phyloP scores from a whole-genome alignment of 64 coral and sea anemone genomes.

The Dendronephthya gigantea region DNA sequence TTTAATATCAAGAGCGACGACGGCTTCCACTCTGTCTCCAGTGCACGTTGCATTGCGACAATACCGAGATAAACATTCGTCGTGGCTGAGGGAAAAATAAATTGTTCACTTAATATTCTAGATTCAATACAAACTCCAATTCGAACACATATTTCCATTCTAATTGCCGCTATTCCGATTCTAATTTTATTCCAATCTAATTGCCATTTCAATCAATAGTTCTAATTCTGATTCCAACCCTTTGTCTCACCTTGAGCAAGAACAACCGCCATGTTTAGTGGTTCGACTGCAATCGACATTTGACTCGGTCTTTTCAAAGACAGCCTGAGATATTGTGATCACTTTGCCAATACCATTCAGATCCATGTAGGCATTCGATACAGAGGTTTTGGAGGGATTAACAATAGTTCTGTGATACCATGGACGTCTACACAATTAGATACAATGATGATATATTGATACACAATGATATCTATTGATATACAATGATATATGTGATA shows the following conservation, averaged over 20 bases:
- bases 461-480: not conserved
- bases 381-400: constrained; percentile 70
- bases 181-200: too few species aligned
- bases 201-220: too few species aligned
- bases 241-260: constrained; percentile 45
- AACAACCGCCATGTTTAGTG: constrained; percentile 67
- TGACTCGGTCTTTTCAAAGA: constrained; percentile 47
- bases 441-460: constrained; percentile 73
- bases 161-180: too few species aligned
- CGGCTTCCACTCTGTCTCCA: constrained; percentile 83
- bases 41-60: constrained; percentile 55
- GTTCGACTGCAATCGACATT: constrained; percentile 39
- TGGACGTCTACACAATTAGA: constrained; percentile 70
- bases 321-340: constrained; percentile 79
- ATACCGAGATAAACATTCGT: constrained; percentile 75
- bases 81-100: constrained; percentile 15
- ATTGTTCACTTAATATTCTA: not conserved
- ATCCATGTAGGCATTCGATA: constrained; percentile 97
- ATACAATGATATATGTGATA: not conserved
- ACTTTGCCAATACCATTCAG: constrained; percentile 89
- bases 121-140: too few species aligned
- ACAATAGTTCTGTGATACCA: constrained; percentile 94
- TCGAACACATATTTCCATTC: too few species aligned
- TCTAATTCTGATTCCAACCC: too few species aligned
- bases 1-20: constrained; percentile 78